Percentiles rank a stretch among this genome's conserved stretches.
Conservation (phyloP, 2,888 invertebrate species). For the Sepiola atlantica region DNA sequence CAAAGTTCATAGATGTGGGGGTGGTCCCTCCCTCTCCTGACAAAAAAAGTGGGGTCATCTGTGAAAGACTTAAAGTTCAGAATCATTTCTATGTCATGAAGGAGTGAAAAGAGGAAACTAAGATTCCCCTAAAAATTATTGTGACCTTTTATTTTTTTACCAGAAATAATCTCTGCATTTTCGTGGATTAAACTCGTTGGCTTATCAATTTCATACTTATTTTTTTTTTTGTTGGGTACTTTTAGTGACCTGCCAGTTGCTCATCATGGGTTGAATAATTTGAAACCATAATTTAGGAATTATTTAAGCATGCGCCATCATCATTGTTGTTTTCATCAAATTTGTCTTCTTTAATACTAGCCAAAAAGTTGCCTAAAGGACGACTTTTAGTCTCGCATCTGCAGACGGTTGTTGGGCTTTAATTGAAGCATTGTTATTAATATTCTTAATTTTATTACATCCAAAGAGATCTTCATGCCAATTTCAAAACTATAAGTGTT, state of each 20-base stretch:
- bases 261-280: neutral
- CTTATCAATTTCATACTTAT: neutral
- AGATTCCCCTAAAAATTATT: neutral
- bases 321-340: no score
- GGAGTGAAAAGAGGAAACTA: neutral
- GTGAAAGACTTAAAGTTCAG: neutral
- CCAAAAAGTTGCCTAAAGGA: no score
- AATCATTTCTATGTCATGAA: neutral
- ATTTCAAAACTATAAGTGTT: no score
- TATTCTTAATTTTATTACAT: no score
- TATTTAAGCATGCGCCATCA: neutral
- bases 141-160: neutral
- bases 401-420: no score
- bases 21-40: neutral
- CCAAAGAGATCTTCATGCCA: no score
- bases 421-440: no score
- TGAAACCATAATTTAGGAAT: neutral
- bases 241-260: neutral
- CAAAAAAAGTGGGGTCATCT: neutral
- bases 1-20: neutral
- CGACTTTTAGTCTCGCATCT: no score
- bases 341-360: no score
- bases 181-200: neutral
- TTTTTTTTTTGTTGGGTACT: neutral
- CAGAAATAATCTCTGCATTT: neutral